Base-by-base conservation (phyloP, 1,140 invertebrate genomes). In the Microvelia longipes region DNA sequence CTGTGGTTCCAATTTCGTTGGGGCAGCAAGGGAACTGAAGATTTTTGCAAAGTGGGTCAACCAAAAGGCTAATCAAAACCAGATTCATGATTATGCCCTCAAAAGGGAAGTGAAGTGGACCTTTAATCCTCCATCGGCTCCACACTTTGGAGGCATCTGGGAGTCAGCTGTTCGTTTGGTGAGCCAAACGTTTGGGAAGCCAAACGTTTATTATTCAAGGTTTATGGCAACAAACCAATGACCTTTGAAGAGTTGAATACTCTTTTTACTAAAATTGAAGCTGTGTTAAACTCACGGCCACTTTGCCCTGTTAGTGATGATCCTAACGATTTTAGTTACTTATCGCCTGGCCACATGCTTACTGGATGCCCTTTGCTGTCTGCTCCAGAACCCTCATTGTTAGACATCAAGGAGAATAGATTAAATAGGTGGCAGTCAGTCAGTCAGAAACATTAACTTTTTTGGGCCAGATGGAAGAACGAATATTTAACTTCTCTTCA, bases 201-300 rank as follows among this genome's bases (percentile, higher is more conserved):
- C n/a, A 76, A 76, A 72, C 35, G 70, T 29, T 71, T 75, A 67
- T 64, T 79, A 2, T 65, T 66, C 27, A 29, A 66, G 2, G 63
- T 74, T 24, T 29, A 72, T 14, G 66, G 70, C 27, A 25, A 74
- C 15, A 30, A 30, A 1, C 19, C 71, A 2, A 24, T 74, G 2
- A 77, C 73, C 14, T 78, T 70, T 61, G 77, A 79, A 69, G 75
- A 80, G 71, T 73, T 79, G 62, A n/a, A 65, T 25, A 79, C 78
- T 14, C 70, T 75, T 2, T 61, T 77, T 11, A 70, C 64, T 28
- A 29, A 74, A 67, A 75, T 78, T 13, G 76, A 79, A 72, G 73
- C 74, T 2, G 25, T 25, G 15, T n/a, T 67, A 27, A 67, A 67
- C 28, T 67, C 66, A 28, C n/a, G 66, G n/a, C 66, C 69, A 72